Evolutionary conservation across 2,113 vertebrate genomes (phyloP).

Genomic region (Carassius auratus): DNA sequence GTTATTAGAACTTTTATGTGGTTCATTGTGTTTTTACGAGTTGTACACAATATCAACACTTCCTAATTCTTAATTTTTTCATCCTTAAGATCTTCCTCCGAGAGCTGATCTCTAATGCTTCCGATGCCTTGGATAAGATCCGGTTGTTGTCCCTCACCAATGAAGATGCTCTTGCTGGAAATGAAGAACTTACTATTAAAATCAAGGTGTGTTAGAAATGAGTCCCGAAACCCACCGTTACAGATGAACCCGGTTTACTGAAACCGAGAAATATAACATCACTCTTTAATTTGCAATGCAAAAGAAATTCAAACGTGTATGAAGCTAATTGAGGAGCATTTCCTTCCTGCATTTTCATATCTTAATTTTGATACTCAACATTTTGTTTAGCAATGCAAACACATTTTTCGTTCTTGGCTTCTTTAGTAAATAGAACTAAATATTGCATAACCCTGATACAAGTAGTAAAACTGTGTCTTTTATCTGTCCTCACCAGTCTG

Average conservation of each 20-base stretch:
- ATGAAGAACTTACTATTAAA: conserved; percentile 87
- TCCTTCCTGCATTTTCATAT: conserved; percentile 15
- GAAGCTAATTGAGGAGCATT: background rate
- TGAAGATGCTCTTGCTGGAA: conserved; percentile 83
- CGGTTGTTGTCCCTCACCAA: conserved; percentile 85
- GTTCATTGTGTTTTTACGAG: background rate
- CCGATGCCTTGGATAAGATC: conserved; percentile 90
- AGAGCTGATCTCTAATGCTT: conserved; percentile 91
- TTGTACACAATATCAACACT: background rate
- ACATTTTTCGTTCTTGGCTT: background rate
- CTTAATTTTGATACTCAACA: background rate
- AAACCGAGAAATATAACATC: background rate
- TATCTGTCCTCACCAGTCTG: conserved; percentile 78
- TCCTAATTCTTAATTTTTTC: background rate
- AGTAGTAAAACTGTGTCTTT: background rate
- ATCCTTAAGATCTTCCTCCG: conserved; percentile 83
- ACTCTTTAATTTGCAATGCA: conserved; percentile 43
- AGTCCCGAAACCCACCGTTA: background rate
- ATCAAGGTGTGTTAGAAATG: conserved; percentile 79
- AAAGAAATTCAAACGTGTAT: background rate
- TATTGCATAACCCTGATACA: too few relatives aligned
- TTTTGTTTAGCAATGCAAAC: background rate
- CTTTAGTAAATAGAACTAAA: background rate
- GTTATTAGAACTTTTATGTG: background rate
- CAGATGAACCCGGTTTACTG: background rate